Conservation (phyloP, 2,113 vertebrate genomes). For the Anolis sagrei region DNA sequence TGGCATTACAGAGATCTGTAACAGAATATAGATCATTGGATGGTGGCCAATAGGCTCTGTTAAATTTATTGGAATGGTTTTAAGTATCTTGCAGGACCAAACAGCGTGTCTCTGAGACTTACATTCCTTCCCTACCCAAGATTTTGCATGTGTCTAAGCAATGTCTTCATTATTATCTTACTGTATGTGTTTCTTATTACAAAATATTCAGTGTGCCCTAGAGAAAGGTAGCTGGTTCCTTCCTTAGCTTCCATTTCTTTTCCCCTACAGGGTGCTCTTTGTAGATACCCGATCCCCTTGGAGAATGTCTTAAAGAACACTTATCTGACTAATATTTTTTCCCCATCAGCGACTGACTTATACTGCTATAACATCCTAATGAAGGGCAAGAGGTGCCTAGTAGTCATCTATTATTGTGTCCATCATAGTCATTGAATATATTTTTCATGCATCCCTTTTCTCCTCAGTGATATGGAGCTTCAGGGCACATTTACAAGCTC, state of each 20-base stretch:
- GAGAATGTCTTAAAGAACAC: conserved; percentile 5
- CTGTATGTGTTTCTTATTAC: not conserved
- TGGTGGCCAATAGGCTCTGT: not conserved
- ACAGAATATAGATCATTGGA: not conserved
- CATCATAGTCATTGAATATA: not conserved
- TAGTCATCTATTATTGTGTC: not conserved
- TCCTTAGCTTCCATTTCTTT: conserved; percentile 21
- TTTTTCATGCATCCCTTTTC: not conserved
- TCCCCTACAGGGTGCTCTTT: conserved; percentile 6
- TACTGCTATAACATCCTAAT: not conserved
- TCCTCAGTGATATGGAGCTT: not conserved
- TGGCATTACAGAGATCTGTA: not conserved
- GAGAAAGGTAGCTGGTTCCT: conserved; percentile 20
- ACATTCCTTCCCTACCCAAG: not conserved
- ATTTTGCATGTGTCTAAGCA: not conserved
- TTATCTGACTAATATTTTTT: conserved; percentile 26
- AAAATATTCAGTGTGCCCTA: not conserved
- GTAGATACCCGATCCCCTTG: conserved; percentile 37
- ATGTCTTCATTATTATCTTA: not conserved
- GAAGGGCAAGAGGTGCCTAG: not conserved
- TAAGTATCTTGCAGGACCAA: not conserved
- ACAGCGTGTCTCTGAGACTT: not conserved
- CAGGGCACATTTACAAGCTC: not conserved
- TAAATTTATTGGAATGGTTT: not conserved
- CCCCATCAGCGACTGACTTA: not conserved